Conservation (phyloP, 2,113 vertebrate species). For the Lagenorhynchus albirostris region DNA sequence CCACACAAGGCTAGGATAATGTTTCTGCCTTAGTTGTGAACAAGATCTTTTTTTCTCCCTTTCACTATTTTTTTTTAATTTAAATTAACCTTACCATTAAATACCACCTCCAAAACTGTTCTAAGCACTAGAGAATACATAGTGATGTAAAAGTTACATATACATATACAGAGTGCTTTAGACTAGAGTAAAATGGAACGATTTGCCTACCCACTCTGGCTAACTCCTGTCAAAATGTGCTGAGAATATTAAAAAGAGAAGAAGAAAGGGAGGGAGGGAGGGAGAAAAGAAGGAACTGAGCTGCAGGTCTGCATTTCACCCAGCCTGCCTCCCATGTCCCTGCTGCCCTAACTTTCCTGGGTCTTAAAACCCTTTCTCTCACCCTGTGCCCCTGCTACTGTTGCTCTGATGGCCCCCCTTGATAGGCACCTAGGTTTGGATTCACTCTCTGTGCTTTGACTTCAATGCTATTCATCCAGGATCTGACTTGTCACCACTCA, state of each 20-base stretch:
- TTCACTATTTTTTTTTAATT: not conserved
- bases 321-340: not conserved
- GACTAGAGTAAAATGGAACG: not conserved
- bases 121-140: not conserved
- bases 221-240: not conserved
- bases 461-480: not conserved
- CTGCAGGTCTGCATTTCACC: not conserved
- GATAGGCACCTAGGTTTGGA: not conserved
- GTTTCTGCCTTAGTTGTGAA: not conserved
- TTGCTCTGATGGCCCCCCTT: not conserved
- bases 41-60: not conserved
- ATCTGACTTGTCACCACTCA: not conserved
- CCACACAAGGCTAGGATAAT: not conserved
- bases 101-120: not conserved
- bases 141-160: not conserved
- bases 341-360: not conserved
- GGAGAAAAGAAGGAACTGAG: not conserved
- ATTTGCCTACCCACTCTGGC: not conserved
- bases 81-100: not conserved
- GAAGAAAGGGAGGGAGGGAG: too few species aligned
- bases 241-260: not conserved
- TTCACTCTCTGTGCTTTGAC: not conserved
- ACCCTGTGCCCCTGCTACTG: not conserved
- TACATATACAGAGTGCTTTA: not conserved
- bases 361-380: not conserved